A percentile compares a stretch with the other conserved stretches of the same genome.
These are phyloP conservation scores for Phoenoteleia sp. DNA, from an alignment of 2,888 invertebrate species.

Conservation along the genomic window DNA sequence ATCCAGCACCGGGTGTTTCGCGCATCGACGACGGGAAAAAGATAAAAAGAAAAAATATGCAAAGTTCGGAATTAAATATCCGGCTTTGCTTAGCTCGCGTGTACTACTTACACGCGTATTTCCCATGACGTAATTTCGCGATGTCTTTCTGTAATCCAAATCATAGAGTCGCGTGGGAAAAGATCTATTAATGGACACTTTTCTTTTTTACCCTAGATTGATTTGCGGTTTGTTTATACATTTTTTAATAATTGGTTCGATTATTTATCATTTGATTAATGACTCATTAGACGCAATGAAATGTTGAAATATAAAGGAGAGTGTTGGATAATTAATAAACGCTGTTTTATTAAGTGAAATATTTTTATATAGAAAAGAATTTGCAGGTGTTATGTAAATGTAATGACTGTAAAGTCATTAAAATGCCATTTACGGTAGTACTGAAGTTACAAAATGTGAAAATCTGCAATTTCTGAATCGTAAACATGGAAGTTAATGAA, in stretches of 20 bases:
- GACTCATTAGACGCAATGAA: neutral
- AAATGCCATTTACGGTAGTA: neutral
- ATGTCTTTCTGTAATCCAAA: conserved; percentile 48
- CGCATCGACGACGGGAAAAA: conserved; percentile 49
- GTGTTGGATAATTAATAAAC: neutral
- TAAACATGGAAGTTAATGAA: conserved; percentile 7
- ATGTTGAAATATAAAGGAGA: neutral
- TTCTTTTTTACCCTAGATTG: too few relatives aligned
- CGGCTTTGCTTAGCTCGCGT: conserved; percentile 47
- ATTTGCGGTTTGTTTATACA: too few relatives aligned
- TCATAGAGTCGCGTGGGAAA: conserved; percentile 60
- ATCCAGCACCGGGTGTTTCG: conserved; percentile 51
- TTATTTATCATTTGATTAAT: conserved; percentile 26
- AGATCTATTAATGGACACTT: conserved; percentile 44
- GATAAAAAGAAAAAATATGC: too few relatives aligned
- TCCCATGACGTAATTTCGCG: conserved; percentile 66
- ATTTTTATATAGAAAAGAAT: neutral
- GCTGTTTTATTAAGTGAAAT: neutral
- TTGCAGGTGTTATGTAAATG: conserved; percentile 14
- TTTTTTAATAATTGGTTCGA: conserved; percentile 4
- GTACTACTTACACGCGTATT: conserved; percentile 61
- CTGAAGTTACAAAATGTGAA: conserved; percentile 17
- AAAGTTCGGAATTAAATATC: conserved; percentile 65
- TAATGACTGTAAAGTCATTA: neutral
- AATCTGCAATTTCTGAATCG: neutral